These are phyloP conservation scores for Monarcha castaneiventris DNA, from an alignment of 2,113 vertebrate genomes.

Conservation along the genomic window DNA sequence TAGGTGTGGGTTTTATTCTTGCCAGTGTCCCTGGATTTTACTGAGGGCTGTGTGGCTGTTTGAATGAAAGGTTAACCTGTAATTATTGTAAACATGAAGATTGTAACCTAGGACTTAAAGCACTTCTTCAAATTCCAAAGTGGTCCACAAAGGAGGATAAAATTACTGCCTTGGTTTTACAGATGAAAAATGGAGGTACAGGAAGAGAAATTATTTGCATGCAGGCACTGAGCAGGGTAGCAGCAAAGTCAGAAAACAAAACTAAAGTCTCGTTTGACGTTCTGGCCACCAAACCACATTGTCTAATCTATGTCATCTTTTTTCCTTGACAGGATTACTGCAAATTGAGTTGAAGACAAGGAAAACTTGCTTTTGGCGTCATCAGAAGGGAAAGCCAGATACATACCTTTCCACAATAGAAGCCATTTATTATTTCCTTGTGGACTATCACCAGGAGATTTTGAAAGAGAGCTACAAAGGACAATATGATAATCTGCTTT, in stretches of 20 bases:
- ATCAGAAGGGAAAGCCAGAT: constrained; percentile 92
- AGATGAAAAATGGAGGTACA: neutral
- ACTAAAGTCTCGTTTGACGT: neutral
- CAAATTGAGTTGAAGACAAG: constrained; percentile 90
- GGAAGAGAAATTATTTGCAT: neutral
- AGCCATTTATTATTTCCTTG: constrained; percentile 95
- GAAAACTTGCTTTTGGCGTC: constrained; percentile 97
- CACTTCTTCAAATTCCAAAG: neutral
- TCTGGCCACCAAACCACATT: neutral
- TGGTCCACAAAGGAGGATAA: neutral
- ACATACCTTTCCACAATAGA: constrained; percentile 96
- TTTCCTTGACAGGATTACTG: constrained; percentile 80
- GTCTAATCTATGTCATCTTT: neutral
- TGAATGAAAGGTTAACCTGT: neutral
- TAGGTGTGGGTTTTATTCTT: neutral
- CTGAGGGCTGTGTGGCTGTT: neutral
- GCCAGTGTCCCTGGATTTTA: neutral
- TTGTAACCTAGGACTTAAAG: neutral
- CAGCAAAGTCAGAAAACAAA: neutral
- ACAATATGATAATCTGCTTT: constrained; percentile 94
- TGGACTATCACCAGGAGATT: constrained; percentile 86
- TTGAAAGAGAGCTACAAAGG: constrained; percentile 83
- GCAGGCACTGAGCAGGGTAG: neutral
- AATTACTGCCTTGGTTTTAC: neutral
- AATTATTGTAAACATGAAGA: neutral